Base-by-base conservation (phyloP, 2,888 invertebrate genomes). In the Seladonia tumulorum region DNA sequence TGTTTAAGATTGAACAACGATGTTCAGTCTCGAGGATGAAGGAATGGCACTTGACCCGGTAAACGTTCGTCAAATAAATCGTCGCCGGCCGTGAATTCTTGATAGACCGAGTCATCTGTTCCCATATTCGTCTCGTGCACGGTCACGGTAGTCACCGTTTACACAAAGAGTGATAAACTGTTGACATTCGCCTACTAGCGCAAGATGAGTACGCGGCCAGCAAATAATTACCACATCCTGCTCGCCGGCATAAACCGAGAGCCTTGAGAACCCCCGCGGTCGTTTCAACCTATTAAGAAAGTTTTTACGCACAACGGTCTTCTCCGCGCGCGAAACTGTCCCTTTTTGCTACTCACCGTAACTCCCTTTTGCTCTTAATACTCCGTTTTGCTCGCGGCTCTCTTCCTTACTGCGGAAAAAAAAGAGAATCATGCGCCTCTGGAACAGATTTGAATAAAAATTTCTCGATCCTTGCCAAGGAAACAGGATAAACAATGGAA, bases 161-260 rank as follows among this genome's bases (percentile, higher is more conserved):
- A 82, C 84, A 83, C 35, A 83, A 85, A 80, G 81, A 73, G 60
- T 74, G 88, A 89, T 85, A 85, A 85, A 89, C 82, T 85, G 87
- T 89, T 85, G 89, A 87, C 89, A 83, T 85, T 87, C 87, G 89
- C 83, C 83, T 81, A 89, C 82, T 77, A 82, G 57, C 81, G 81
- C 77, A 35, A 80, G 85, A 87, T 81, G 84, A 82, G 84, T 86
- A 86, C 82, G 87, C 81, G 81, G 78, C 8, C 71, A 79, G 81
- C 80, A 82, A 85, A 87, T 83, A 87, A 89, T 89, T 89, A 82
- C 84, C 78, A 88, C 89, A 86, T 88, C 89, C 86, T 88, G 86
- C 63, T 79, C 42, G 80, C 53, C 45, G 68, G 22, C 78, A 42
- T 71, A 60, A 22, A 53, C 72, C 29, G 66, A 49, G 57, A 71